phyloP scores from a whole-genome alignment of 2,888 invertebrate genomes.

The Hesperia comma region DNA sequence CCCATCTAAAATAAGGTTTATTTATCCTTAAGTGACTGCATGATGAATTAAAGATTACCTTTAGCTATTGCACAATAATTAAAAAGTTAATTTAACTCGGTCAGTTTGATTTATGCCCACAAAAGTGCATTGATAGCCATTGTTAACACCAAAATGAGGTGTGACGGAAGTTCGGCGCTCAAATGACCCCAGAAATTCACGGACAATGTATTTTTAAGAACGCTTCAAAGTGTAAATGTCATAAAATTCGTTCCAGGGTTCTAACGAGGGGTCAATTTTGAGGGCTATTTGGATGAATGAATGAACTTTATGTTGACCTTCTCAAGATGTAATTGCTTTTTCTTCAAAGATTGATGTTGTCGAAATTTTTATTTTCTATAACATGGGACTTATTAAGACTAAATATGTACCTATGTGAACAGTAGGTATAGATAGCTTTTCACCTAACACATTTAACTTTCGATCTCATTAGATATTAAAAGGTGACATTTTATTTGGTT shows the following conservation, averaged over 20 bases:
- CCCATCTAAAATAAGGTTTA: no score
- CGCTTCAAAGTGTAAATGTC: slow-evolving; percentile 75
- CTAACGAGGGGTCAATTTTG: slow-evolving; percentile 74
- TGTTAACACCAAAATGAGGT: slow-evolving; percentile 66
- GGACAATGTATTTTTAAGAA: slow-evolving; percentile 79
- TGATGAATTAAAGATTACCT: no score
- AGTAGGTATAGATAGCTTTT: no score
- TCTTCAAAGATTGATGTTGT: background rate
- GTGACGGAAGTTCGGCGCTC: slow-evolving; percentile 67
- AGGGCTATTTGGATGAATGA: slow-evolving; percentile 32
- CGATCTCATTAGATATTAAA: no score
- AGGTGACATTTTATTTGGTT: no score
- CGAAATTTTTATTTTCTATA: no score
- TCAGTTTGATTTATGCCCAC: slow-evolving; percentile 15
- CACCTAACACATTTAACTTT: no score
- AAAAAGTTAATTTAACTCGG: background rate
- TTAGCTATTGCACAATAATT: background rate
- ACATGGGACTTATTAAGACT: no score
- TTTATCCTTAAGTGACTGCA: no score
- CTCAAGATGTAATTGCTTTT: slow-evolving; percentile 1
- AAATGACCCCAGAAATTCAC: slow-evolving; percentile 74
- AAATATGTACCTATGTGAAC: no score
- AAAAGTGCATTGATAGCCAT: slow-evolving; percentile 40
- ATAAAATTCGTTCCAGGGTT: slow-evolving; percentile 71
- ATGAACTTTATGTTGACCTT: background rate